Conservation (phyloP, 1,140 invertebrate genomes). For the Tetramorium parvispinum region DNA sequence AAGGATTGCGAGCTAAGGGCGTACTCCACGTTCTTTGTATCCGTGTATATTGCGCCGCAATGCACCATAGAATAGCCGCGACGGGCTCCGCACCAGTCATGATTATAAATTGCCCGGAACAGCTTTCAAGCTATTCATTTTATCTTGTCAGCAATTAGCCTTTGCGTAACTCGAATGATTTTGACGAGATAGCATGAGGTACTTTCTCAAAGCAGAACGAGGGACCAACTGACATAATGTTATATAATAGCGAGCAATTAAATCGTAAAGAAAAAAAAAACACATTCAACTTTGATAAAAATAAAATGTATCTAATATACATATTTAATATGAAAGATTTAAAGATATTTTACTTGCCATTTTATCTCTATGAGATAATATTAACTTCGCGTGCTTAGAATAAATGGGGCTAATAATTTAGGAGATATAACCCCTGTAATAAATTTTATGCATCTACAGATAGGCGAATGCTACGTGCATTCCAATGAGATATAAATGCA, state of each 20-base stretch:
- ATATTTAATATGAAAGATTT: background rate
- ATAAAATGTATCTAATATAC: background rate
- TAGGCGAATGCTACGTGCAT: slow-evolving; percentile 17
- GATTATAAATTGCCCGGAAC: slow-evolving; percentile 48
- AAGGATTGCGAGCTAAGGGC: slow-evolving; percentile 56
- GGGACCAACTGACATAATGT: background rate
- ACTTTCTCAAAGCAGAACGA: background rate
- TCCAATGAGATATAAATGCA: slow-evolving; percentile 24
- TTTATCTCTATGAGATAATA: slow-evolving; percentile 1
- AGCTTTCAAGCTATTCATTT: slow-evolving; percentile 58
- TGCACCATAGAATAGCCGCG: slow-evolving; percentile 42
- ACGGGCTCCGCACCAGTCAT: slow-evolving; percentile 11
- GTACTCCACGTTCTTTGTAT: slow-evolving; percentile 52
- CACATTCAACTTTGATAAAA: no score
- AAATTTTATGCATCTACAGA: slow-evolving; percentile 35
- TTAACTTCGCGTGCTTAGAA: slow-evolving; percentile 25
- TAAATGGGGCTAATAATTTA: slow-evolving; percentile 20
- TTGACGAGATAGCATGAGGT: slow-evolving; percentile 6
- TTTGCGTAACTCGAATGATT: slow-evolving; percentile 44
- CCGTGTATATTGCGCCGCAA: slow-evolving; percentile 41
- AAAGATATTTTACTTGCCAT: background rate
- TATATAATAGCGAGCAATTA: background rate
- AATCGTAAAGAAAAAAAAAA: no score
- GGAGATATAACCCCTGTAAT: background rate
- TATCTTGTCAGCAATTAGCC: slow-evolving; percentile 51